phyloP scores from a whole-genome alignment of 2,113 vertebrate genomes.

The Nibea coibor region DNA sequence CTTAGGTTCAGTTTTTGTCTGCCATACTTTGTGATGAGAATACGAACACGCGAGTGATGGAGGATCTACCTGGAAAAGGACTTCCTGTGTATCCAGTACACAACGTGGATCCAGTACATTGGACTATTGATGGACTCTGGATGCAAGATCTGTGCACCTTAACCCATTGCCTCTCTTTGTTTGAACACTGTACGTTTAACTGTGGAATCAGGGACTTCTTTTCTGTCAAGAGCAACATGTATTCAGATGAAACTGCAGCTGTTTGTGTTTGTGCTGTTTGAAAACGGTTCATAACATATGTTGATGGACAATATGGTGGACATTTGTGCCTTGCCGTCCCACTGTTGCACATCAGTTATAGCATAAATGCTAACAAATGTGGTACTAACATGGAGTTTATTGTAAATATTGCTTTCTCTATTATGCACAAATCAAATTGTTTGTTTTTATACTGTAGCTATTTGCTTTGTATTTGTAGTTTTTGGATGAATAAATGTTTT shows the following conservation, averaged over 20 bases:
- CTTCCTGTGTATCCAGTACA: constrained; percentile 1
- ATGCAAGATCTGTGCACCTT: constrained; percentile 41
- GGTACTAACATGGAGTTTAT: constrained; percentile 3
- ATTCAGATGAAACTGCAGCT: constrained; percentile 5
- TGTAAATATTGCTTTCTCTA: constrained; percentile 70
- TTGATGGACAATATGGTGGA: constrained; percentile 12
- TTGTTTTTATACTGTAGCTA: constrained; percentile 49
- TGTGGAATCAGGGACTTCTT: constrained; percentile 59
- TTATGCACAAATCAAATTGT: constrained; percentile 39
- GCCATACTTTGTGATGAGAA: constrained; percentile 16
- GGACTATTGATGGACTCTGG: constrained; percentile 50
- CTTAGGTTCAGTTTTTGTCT: constrained; percentile 26
- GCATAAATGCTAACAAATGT: constrained; percentile 6
- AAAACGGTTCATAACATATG: constrained; percentile 6
- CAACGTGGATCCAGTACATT: neutral
- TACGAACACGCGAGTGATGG: neutral
- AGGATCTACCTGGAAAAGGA: constrained; percentile 3
- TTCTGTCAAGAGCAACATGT: constrained; percentile 26
- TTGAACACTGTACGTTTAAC: constrained; percentile 50
- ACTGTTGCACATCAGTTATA: constrained; percentile 10
- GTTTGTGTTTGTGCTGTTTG: constrained; percentile 3
- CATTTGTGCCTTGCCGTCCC: constrained; percentile 20
- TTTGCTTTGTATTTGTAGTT: constrained; percentile 36
- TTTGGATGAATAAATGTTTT: constrained; percentile 33
- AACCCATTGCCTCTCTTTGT: constrained; percentile 41